phyloP scores from a whole-genome alignment of 2,797 vertebrate species.

The Galagoides demidoff region DNA sequence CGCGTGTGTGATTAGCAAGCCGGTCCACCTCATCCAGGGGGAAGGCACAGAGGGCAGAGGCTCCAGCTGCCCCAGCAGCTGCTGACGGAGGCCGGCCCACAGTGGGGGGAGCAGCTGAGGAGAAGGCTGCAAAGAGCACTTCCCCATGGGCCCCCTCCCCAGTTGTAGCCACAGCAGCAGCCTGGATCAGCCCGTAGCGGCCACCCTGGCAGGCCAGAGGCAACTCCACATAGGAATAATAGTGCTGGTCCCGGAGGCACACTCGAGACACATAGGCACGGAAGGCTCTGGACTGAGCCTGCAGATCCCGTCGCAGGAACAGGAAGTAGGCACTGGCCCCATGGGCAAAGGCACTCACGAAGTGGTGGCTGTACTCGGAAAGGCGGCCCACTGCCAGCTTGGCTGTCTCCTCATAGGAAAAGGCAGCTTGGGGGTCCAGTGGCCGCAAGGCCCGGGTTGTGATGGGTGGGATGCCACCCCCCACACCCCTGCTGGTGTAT shows the following conservation, averaged over 20 bases:
- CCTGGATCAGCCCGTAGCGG: conserved; percentile 94
- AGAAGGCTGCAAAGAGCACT: conserved; percentile 94
- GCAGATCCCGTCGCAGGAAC: conserved; percentile 96
- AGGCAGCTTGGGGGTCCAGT: conserved; percentile 91
- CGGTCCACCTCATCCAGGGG: conserved; percentile 93
- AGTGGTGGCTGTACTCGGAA: conserved; percentile 98
- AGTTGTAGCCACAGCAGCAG: conserved; percentile 90
- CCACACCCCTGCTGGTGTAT: conserved; percentile 93
- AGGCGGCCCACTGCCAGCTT: conserved; percentile 97
- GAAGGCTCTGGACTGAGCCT: conserved; percentile 94
- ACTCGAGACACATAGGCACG: conserved; percentile 95
- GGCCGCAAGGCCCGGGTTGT: conserved; percentile 94
- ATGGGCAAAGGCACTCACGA: conserved; percentile 93
- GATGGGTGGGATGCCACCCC: conserved; percentile 95
- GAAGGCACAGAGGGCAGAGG: conserved; percentile 95
- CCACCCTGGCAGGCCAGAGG: conserved; percentile 92
- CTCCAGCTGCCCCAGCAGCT: conserved; percentile 82
- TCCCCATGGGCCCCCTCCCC: conserved; percentile 82
- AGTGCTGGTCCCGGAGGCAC: conserved; percentile 95
- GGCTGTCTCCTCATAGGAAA: conserved; percentile 98
- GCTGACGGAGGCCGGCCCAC: conserved; percentile 84
- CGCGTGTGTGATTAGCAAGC: conserved; percentile 93
- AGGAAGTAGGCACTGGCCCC: conserved; percentile 95
- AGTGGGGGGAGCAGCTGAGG: conserved; percentile 87
- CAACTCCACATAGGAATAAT: conserved; percentile 97